Percentiles rank a stretch among this genome's conserved stretches.
phyloP scores from a whole-genome alignment of 2,113 vertebrate species.

The Ifrita kowaldi region DNA sequence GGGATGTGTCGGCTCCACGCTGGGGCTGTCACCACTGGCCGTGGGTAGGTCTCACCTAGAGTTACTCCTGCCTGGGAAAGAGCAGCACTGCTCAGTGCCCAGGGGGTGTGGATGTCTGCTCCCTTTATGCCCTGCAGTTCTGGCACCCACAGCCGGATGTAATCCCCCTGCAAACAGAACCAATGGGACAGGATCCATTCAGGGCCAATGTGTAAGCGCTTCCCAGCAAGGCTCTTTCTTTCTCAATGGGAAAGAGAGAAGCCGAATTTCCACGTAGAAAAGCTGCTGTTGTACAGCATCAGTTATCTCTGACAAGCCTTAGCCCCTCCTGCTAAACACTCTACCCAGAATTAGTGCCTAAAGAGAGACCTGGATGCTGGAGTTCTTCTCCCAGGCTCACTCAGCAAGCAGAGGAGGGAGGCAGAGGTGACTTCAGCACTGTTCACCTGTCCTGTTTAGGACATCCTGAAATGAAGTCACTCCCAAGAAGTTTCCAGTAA shows the following conservation, averaged over 20 bases:
- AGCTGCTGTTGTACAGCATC: not conserved
- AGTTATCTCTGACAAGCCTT: not conserved
- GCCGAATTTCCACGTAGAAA: not conserved
- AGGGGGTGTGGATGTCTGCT: slow-evolving; percentile 74
- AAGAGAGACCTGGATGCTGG: not conserved
- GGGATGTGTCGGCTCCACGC: slow-evolving; percentile 77
- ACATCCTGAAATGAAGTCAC: not conserved
- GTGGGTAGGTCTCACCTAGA: slow-evolving; percentile 75
- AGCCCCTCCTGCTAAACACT: not conserved
- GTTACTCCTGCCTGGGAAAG: slow-evolving; percentile 66
- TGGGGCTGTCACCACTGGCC: slow-evolving; percentile 70
- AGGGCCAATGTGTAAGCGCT: not conserved
- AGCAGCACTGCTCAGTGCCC: slow-evolving; percentile 69
- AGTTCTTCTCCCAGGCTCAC: not conserved
- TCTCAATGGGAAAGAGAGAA: not conserved
- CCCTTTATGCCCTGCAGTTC: slow-evolving; percentile 73
- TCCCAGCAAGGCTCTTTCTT: not conserved
- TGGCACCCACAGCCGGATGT: slow-evolving; percentile 76
- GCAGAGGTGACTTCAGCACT: not conserved
- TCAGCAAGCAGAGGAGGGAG: not conserved
- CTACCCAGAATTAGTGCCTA: not conserved
- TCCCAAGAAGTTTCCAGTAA: not conserved
- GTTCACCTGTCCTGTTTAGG: not conserved
- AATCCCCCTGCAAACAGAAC: slow-evolving; percentile 74
- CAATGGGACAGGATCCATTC: not conserved